Conservation (phyloP, 2,797 vertebrate genomes). For the Sphaeramia orbicularis region DNA sequence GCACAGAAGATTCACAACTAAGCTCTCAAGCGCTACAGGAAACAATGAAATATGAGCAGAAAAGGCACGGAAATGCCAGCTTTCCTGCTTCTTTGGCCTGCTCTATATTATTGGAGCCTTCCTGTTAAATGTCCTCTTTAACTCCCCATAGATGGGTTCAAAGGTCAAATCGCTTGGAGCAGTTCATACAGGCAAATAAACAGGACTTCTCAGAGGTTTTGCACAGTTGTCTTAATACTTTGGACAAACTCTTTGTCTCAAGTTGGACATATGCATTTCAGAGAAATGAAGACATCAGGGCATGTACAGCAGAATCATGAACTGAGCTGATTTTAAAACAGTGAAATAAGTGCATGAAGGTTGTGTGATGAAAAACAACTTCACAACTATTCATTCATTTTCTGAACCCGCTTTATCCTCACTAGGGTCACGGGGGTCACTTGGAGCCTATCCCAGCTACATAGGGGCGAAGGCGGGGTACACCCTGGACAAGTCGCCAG, state of each 20-base stretch:
- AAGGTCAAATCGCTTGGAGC: conserved; percentile 71
- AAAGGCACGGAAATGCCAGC: conserved; percentile 62
- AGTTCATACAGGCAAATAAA: conserved; percentile 31
- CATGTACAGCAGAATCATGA: background rate
- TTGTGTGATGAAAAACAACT: background rate
- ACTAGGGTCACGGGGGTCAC: no score
- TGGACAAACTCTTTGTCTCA: background rate
- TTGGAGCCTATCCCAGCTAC: no score
- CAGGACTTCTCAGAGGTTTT: background rate
- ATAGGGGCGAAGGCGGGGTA: no score
- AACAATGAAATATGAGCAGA: conserved; percentile 72
- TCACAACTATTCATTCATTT: no score
- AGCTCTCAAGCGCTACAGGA: conserved; percentile 59
- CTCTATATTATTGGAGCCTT: conserved; percentile 67
- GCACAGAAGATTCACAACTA: background rate
- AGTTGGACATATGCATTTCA: conserved; percentile 1
- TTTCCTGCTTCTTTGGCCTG: conserved; percentile 47
- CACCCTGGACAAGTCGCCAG: no score
- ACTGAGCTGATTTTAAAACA: background rate
- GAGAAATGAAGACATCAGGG: conserved; percentile 1
- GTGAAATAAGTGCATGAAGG: conserved; percentile 15
- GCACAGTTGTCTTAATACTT: background rate
- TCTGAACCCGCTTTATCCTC: no score
- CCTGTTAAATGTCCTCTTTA: conserved; percentile 57
- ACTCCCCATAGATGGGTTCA: conserved; percentile 48